Percentiles rank a stretch among this genome's conserved stretches.
Evolutionary conservation across 2,113 vertebrate genomes (phyloP).

Genomic region (Ictalurus punctatus): DNA sequence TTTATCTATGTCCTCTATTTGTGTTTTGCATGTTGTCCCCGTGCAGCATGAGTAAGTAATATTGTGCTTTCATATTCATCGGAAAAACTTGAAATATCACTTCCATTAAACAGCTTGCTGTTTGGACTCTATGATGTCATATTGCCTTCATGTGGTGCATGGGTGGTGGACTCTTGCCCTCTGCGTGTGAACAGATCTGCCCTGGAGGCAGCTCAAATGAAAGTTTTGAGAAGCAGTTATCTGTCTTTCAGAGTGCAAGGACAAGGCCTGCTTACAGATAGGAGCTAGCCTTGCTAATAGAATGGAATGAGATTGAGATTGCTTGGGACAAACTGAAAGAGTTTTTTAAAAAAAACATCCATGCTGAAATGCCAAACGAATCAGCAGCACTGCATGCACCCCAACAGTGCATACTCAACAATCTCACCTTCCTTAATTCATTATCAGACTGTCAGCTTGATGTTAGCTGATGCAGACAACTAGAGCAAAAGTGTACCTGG

Average conservation of each 20-base stretch:
- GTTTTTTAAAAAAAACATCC: conserved; percentile 60
- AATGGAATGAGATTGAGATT: conserved; percentile 67
- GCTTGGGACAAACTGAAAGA: conserved; percentile 64
- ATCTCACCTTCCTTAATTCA: conserved; percentile 7
- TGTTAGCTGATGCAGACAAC: conserved; percentile 55
- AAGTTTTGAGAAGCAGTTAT: conserved; percentile 66
- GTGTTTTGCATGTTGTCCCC: background rate
- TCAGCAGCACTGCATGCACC: conserved; percentile 40
- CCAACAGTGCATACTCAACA: background rate
- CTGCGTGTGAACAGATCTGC: conserved; percentile 51
- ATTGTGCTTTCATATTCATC: background rate
- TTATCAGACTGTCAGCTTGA: conserved; percentile 48
- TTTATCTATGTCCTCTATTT: too few relatives aligned
- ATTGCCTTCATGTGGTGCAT: background rate
- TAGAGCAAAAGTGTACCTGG: conserved; percentile 12
- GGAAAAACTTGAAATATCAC: background rate
- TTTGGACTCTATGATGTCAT: background rate
- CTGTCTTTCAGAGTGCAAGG: conserved; percentile 66
- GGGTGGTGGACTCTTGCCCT: conserved; percentile 47
- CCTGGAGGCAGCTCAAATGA: conserved; percentile 51
- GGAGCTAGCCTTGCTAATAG: conserved; percentile 68
- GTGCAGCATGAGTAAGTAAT: background rate
- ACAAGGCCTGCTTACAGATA: conserved; percentile 74
- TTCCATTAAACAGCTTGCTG: background rate
- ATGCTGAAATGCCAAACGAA: conserved; percentile 54